Percentiles rank a stretch among this genome's conserved stretches.
phyloP scores from a whole-genome alignment of 1,140 invertebrate species.

The Drosophila albomicans region DNA sequence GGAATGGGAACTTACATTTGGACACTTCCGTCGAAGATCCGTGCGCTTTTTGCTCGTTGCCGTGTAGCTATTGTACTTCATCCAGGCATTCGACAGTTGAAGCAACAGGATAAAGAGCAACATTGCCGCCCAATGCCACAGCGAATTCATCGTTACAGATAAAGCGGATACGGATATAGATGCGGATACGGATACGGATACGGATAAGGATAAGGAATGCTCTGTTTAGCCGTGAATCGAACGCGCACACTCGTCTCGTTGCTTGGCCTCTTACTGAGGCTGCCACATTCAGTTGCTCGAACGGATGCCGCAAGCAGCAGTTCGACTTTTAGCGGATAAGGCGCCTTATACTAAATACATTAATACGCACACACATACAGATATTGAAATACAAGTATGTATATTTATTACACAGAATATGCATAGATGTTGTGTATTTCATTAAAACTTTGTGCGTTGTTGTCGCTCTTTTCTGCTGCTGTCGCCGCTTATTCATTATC shows the following conservation, averaged over 20 bases:
- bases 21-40: slow-evolving; percentile 67
- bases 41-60: slow-evolving; percentile 64
- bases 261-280: slow-evolving; percentile 53
- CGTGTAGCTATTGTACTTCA: slow-evolving; percentile 70
- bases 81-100: slow-evolving; percentile 47
- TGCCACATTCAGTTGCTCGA: slow-evolving; percentile 44
- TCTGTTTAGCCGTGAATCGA: slow-evolving; percentile 25
- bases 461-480: slow-evolving; percentile 19
- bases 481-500: slow-evolving; percentile 47
- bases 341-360: slow-evolving; percentile 41
- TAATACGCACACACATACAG: background rate
- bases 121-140: slow-evolving; percentile 20
- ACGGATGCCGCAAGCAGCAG: slow-evolving; percentile 48
- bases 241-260: slow-evolving; percentile 33
- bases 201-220: slow-evolving; percentile 4
- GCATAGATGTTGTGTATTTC: slow-evolving; percentile 17
- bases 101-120: slow-evolving; percentile 37
- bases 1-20: slow-evolving; percentile 57
- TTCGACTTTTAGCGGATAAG: slow-evolving; percentile 71
- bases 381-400: slow-evolving; percentile 7
- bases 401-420: slow-evolving; percentile 7
- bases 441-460: slow-evolving; percentile 44
- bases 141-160: slow-evolving; percentile 11
- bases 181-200: background rate
- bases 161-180: slow-evolving; percentile 8